These are phyloP conservation scores for Cylindroiulus punctatus DNA, from an alignment of 2,888 invertebrate genomes.

Conservation along the genomic window DNA sequence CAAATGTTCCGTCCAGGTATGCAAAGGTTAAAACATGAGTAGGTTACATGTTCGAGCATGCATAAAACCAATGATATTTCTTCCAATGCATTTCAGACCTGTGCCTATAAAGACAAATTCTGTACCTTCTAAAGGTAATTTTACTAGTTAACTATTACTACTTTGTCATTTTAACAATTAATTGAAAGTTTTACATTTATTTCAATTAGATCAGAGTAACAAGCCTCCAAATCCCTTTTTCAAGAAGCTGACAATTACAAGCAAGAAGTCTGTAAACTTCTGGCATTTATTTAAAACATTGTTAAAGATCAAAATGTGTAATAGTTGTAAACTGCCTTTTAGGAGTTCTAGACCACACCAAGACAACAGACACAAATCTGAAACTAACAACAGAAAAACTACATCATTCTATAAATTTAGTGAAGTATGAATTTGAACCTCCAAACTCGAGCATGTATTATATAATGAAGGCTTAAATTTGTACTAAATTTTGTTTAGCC, in stretches of 20 bases:
- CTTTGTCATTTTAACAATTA: too few relatives aligned
- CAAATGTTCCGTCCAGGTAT: conserved; percentile 37
- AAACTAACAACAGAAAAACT: conserved; percentile 4
- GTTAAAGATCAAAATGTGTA: background rate
- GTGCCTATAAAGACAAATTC: conserved; percentile 7
- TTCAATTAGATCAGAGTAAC: background rate
- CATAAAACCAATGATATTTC: background rate
- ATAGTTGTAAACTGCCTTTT: background rate
- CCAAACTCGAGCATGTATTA: background rate
- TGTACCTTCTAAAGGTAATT: conserved; percentile 26
- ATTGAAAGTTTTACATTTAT: background rate
- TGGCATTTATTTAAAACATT: background rate
- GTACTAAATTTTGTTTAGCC: conserved; percentile 14
- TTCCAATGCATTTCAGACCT: background rate
- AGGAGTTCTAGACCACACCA: conserved; percentile 20
- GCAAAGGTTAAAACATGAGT: background rate
- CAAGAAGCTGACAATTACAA: conserved; percentile 15
- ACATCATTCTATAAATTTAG: conserved; percentile 17
- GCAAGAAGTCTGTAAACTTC: background rate
- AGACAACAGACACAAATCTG: conserved; percentile 21
- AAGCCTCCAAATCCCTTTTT: conserved; percentile 22
- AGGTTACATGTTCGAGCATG: background rate
- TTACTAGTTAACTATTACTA: background rate
- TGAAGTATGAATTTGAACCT: background rate
- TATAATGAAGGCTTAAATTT: background rate